Evolutionary conservation across 2,113 vertebrate species (phyloP).

Genomic region (Forbesichthys papilliferus): DNA sequence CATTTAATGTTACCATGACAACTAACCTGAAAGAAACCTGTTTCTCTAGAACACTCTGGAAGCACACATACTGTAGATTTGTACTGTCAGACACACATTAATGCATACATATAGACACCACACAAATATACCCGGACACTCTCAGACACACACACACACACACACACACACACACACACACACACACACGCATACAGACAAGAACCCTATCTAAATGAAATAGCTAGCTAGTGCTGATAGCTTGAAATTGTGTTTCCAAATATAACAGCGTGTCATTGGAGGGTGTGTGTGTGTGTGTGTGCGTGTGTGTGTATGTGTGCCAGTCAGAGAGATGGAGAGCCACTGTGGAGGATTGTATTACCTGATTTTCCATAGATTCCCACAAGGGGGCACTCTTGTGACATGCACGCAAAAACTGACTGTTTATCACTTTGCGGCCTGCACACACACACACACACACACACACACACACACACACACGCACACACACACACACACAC

Average conservation of each 20-base stretch:
- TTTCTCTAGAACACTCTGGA: slow-evolving; percentile 18
- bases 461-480: slow-evolving; percentile 16
- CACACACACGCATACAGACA: slow-evolving; percentile 11
- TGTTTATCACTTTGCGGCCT: too few relatives aligned
- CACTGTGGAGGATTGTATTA: neutral
- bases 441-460: slow-evolving; percentile 4
- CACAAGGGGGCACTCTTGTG: slow-evolving; percentile 66
- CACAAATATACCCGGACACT: slow-evolving; percentile 12
- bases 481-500: slow-evolving; percentile 1
- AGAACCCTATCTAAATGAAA: slow-evolving; percentile 73
- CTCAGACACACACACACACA: slow-evolving; percentile 12
- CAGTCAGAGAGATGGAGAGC: neutral
- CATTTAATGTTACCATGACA: slow-evolving; percentile 56
- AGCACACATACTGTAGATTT: neutral
- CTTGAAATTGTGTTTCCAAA: slow-evolving; percentile 77
- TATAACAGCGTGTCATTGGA: slow-evolving; percentile 73
- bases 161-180: slow-evolving; percentile 14
- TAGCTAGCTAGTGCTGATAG: slow-evolving; percentile 70
- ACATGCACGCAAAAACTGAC: slow-evolving; percentile 27
- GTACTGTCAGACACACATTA: slow-evolving; percentile 10
- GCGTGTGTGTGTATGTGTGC: slow-evolving; percentile 2
- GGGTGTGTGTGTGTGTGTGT: slow-evolving; percentile 38
- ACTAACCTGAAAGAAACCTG: slow-evolving; percentile 34
- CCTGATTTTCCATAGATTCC: slow-evolving; percentile 20
- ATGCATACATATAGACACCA: slow-evolving; percentile 19